A percentile compares a stretch with the other conserved stretches of the same genome.
phyloP scores from a whole-genome alignment of 2,888 invertebrate genomes.

The Cetonia aurata region DNA sequence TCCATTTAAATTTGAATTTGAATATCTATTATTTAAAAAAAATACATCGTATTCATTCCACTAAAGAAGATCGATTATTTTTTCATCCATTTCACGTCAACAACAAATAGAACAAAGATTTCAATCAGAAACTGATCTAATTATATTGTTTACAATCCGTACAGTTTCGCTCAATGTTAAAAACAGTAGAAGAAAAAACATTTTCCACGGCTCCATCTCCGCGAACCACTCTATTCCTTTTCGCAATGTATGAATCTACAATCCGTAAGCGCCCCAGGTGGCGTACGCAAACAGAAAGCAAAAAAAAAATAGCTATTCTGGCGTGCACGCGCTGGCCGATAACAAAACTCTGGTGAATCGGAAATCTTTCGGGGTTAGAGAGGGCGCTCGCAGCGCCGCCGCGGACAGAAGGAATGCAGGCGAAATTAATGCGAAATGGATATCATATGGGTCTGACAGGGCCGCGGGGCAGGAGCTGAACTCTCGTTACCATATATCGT shows the following conservation, averaged over 20 bases:
- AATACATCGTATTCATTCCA: no score
- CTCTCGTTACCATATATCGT: conserved; percentile 58
- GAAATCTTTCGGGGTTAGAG: conserved; percentile 23
- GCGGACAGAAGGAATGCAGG: conserved; percentile 31
- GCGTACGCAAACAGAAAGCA: conserved; percentile 17
- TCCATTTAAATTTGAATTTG: no score
- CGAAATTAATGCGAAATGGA: conserved; percentile 49
- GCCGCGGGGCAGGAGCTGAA: conserved; percentile 56
- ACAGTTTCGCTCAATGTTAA: no score
- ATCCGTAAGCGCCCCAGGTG: not conserved
- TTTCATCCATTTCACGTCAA: no score
- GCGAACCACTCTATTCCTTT: conserved; percentile 6
- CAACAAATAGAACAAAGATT: no score
- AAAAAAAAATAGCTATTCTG: not conserved
- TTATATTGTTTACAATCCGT: no score
- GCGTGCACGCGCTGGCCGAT: conserved; percentile 16
- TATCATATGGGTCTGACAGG: conserved; percentile 61
- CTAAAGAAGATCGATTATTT: no score
- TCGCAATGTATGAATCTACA: not conserved
- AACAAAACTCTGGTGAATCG: conserved; percentile 22
- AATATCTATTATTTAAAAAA: no score
- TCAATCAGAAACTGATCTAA: no score
- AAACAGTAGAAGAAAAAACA: no score
- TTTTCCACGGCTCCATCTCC: not conserved
- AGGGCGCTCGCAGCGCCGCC: not conserved